Evolutionary conservation across 2,113 vertebrate genomes (phyloP), one percentile per base, ranked within the genome.

Genomic region (Pimephales promelas): DNA sequence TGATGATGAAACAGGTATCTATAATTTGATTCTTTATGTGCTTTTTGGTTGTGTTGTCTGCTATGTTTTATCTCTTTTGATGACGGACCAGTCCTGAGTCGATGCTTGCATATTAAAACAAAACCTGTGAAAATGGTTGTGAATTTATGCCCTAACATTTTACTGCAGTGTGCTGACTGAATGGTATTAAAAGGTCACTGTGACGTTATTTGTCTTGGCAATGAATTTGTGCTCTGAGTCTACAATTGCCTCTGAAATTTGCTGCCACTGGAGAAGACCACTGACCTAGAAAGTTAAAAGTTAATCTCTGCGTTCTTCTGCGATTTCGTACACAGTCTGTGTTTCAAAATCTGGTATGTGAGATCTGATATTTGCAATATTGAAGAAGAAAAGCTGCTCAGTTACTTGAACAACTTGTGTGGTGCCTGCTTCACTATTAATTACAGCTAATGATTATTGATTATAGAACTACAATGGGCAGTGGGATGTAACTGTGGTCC

Each of bases 1-100:
- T 40, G 97, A 99, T 64, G 97, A 99, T 87, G 97, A 99, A 93
- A 99, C 97, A 11, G 98, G 98, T 99, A 95, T 93, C 96, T 75
- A 18, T 71, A n/a, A 82, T 93, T 74, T 36, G 18, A 66, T 62
- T 62, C 52, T 81, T 66, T 77, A 4, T 66, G 43, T 54, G 47
- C 20, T 7, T 56, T 64, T 52, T 14, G 28, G n/a, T 81, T 75
- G 36, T 45, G 73, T 31, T 56, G 28, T 61, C 34, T 61, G 3
- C 34, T 45, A 13, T 62, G 7, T 11, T 79, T 47, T 47, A 28
- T 26, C 0, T 72, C n/a, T 45, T 78, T 26, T 61, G 7, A 43
- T 59, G 24, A 79, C 16, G 49, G 66, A 49, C 40, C 26, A 64
- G n/a, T 49, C 59, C 10, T 20, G 43, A 79, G 61, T 64, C 2